Evolutionary conservation across 2,113 vertebrate genomes (phyloP).

Genomic region (Neofelis nebulosa): DNA sequence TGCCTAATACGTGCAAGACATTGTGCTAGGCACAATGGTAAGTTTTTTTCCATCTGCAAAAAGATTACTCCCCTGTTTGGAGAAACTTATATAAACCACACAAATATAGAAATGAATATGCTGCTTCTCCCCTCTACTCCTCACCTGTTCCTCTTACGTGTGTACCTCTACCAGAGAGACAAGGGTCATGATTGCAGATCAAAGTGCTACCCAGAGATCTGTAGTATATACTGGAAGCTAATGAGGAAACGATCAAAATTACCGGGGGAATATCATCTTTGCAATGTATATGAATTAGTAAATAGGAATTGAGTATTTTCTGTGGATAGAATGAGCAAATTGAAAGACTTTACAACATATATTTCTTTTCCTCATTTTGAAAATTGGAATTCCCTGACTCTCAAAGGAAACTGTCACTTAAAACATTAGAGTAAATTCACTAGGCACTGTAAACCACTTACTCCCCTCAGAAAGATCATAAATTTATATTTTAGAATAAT

Average conservation of each 20-base stretch:
- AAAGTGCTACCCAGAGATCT: not conserved
- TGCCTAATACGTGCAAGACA: not conserved
- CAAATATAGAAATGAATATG: not conserved
- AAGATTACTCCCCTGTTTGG: not conserved
- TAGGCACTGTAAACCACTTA: not conserved
- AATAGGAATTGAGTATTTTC: not conserved
- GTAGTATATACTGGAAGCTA: not conserved
- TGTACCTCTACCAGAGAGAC: fast-evolving
- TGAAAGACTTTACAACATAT: not conserved
- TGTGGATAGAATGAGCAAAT: not conserved
- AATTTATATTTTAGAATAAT: not conserved
- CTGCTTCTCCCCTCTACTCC: not conserved
- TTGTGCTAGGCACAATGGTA: not conserved
- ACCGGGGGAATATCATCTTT: not conserved
- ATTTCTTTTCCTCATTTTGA: not conserved
- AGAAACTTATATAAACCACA: not conserved
- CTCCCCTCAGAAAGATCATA: not conserved
- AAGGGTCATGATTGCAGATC: not conserved
- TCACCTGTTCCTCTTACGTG: not conserved
- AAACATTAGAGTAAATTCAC: not conserved
- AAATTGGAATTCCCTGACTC: not conserved
- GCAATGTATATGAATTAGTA: not conserved
- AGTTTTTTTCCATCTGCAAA: not conserved
- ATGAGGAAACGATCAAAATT: not conserved
- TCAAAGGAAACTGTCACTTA: not conserved